phyloP scores from a whole-genome alignment of 2,888 invertebrate species.

The Thera britannica region DNA sequence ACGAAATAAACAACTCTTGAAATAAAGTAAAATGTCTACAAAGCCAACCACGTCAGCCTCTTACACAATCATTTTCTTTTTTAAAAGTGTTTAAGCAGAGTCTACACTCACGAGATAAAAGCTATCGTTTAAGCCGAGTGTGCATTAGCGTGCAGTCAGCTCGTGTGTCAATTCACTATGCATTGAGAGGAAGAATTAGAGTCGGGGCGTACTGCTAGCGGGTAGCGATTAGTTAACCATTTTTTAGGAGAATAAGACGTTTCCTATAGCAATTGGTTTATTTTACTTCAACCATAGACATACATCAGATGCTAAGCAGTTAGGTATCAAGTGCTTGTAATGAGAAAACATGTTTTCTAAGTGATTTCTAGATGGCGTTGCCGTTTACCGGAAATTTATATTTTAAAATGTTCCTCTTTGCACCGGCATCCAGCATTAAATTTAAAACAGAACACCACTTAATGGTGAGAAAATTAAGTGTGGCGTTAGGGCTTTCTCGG shows the following conservation, averaged over 20 bases:
- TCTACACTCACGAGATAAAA: conserved; percentile 8
- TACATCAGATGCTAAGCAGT: too few species aligned
- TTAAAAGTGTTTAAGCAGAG: not conserved
- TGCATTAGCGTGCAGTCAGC: conserved; percentile 56
- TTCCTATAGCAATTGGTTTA: too few species aligned
- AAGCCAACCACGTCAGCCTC: not conserved
- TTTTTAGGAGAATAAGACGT: not conserved
- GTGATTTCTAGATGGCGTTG: too few species aligned
- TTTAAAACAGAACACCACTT: too few species aligned
- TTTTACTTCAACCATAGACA: too few species aligned
- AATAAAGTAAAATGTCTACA: not conserved
- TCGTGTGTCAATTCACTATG: conserved; percentile 50
- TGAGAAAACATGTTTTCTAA: too few species aligned
- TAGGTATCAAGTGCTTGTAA: too few species aligned
- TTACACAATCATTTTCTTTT: not conserved
- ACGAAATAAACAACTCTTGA: not conserved
- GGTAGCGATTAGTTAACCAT: not conserved
- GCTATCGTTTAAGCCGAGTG: conserved; percentile 21
- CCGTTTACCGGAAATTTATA: too few species aligned
- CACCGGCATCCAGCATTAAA: too few species aligned
- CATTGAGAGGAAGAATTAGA: conserved; percentile 4
- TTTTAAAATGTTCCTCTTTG: too few species aligned
- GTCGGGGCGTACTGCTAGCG: conserved; percentile 10
- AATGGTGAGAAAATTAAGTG: too few species aligned
- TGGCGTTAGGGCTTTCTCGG: too few species aligned